These are phyloP conservation scores for Pseudorasbora parva DNA, from an alignment of 2,113 vertebrate genomes.

Conservation along the genomic window DNA sequence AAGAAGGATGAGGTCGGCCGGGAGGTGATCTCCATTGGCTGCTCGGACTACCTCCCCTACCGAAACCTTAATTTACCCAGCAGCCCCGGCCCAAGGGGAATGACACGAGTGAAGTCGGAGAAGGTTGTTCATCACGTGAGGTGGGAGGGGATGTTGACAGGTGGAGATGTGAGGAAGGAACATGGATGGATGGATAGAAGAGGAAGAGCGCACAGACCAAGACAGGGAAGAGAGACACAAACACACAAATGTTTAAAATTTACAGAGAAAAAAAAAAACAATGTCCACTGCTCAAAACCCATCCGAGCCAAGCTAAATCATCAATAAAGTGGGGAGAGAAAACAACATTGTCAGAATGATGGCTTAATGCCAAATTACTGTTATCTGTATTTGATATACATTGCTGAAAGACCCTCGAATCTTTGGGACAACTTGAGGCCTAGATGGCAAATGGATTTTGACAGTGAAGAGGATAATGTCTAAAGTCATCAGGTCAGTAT, in stretches of 20 bases:
- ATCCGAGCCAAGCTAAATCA: conserved; percentile 76
- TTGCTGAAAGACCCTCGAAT: not conserved
- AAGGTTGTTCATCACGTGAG: conserved; percentile 65
- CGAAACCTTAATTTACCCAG: conserved; percentile 89
- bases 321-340: not conserved
- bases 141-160: conserved; percentile 43
- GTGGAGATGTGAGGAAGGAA: conserved; percentile 63
- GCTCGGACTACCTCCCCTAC: conserved; percentile 99
- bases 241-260: conserved; percentile 78
- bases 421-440: conserved; percentile 3
- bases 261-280: conserved; percentile 73
- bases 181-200: conserved; percentile 45
- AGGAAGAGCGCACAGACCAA: conserved; percentile 29
- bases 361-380: not conserved
- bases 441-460: conserved; percentile 62
- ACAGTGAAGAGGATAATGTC: conserved; percentile 64
- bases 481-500: conserved; percentile 53
- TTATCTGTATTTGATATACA: not conserved
- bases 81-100: conserved; percentile 74
- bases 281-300: conserved; percentile 84
- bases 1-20: conserved; percentile 98
- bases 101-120: conserved; percentile 67
- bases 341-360: too few species aligned
- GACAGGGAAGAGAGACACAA: conserved; percentile 71
- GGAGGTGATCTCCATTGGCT: conserved; percentile 97